These are phyloP conservation scores for Eueremaeus valkanovi DNA, from an alignment of 2,888 invertebrate genomes.

Conservation along the genomic window DNA sequence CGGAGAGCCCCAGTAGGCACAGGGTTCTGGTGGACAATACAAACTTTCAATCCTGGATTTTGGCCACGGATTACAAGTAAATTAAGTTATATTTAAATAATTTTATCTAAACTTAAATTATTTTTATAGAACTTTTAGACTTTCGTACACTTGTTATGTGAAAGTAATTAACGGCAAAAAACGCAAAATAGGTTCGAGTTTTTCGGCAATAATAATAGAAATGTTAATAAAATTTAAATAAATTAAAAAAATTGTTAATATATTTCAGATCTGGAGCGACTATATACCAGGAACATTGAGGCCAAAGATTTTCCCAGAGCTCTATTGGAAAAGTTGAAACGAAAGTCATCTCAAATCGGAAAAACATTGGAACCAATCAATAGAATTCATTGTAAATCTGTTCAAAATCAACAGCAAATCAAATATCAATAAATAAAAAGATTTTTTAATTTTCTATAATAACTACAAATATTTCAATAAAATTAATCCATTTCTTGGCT, in stretches of 20 bases:
- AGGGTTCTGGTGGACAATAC: not conserved
- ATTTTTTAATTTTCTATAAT: too few species aligned
- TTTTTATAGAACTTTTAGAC: not conserved
- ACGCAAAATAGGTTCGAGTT: not conserved
- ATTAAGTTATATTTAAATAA: not conserved
- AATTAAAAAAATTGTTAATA: not conserved
- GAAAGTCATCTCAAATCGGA: not conserved
- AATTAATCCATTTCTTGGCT: too few species aligned
- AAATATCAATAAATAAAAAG: too few species aligned
- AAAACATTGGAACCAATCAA: not conserved
- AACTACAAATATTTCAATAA: too few species aligned
- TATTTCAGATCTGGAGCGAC: not conserved
- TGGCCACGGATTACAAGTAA: slow-evolving; percentile 20
- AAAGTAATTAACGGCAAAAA: not conserved
- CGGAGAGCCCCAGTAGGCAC: not conserved
- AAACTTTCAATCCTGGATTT: slow-evolving; percentile 3
- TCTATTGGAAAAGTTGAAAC: not conserved
- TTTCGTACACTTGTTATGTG: slow-evolving; percentile 23
- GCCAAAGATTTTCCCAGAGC: not conserved
- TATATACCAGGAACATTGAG: not conserved
- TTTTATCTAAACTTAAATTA: not conserved
- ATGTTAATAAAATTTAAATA: not conserved
- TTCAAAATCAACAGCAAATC: too few species aligned
- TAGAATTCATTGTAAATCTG: not conserved
- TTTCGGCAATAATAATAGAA: too few species aligned